A percentile compares a stretch with the other conserved stretches of the same genome.
phyloP scores from a whole-genome alignment of 2,797 vertebrate genomes.

The Loris lydekkerianus region DNA sequence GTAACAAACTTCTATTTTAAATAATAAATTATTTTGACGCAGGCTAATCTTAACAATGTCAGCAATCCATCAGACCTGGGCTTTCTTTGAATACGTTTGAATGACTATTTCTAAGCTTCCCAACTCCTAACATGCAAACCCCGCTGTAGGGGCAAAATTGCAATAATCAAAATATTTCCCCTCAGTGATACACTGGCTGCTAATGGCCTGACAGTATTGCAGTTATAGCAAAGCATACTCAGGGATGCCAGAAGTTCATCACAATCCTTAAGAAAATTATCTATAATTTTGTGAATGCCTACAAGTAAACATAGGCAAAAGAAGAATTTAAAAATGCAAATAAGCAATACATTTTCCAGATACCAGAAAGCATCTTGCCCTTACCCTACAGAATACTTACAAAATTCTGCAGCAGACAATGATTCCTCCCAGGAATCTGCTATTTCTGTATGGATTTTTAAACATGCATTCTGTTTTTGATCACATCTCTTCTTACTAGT shows the following conservation, averaged over 20 bases:
- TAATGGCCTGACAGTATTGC: not conserved
- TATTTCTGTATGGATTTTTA: not conserved
- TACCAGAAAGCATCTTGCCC: not conserved
- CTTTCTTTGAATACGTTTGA: not conserved
- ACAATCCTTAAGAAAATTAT: not conserved
- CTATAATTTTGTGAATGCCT: not conserved
- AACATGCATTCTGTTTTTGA: not conserved
- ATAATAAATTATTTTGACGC: not conserved
- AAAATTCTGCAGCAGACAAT: not conserved
- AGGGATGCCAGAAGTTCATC: not conserved
- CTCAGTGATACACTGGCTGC: not conserved
- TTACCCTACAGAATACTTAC: not conserved
- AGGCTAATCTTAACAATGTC: not conserved
- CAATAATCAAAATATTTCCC: conserved; percentile 5
- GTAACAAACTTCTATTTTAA: not conserved
- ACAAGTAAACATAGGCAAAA: not conserved
- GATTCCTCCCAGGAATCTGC: not conserved
- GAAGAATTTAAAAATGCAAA: not conserved
- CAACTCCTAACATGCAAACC: not conserved
- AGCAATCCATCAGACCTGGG: not conserved
- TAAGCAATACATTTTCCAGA: conserved; percentile 5
- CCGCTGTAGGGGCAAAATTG: not conserved
- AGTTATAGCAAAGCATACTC: not conserved
- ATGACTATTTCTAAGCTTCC: not conserved
- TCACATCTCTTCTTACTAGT: conserved; percentile 36